These are phyloP conservation scores for Tragelaphus oryx DNA, from an alignment of 2,797 vertebrate species.

Conservation along the genomic window DNA sequence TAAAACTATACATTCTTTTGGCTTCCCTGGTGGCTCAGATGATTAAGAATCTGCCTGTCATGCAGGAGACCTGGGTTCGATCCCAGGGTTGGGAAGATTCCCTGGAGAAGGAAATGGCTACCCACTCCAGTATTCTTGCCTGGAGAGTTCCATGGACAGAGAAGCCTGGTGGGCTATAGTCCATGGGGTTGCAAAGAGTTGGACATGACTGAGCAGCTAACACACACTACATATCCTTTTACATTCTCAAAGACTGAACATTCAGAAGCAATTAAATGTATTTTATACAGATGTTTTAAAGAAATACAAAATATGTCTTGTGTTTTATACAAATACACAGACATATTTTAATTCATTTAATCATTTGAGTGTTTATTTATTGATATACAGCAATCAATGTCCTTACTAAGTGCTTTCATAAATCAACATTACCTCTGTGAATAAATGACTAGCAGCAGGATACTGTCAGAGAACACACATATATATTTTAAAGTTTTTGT, in stretches of 20 bases:
- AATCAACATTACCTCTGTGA: not conserved
- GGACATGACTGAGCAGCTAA: not conserved
- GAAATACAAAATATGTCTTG: too few species aligned
- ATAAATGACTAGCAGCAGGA: conserved; percentile 3
- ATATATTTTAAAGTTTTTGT: not conserved
- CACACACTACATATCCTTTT: not conserved
- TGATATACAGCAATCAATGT: not conserved
- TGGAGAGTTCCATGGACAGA: not conserved
- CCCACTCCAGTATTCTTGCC: not conserved
- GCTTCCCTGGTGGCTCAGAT: too few species aligned
- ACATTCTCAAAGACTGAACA: not conserved
- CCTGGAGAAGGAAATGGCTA: not conserved
- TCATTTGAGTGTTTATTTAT: not conserved
- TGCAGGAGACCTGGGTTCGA: too few species aligned
- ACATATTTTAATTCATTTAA: conserved; percentile 1
- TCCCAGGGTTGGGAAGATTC: too few species aligned
- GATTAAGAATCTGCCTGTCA: too few species aligned
- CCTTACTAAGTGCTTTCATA: conserved; percentile 27
- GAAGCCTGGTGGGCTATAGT: not conserved
- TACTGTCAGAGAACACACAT: not conserved
- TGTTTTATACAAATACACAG: too few species aligned
- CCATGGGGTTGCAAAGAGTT: not conserved
- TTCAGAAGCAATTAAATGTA: not conserved
- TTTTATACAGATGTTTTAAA: not conserved
- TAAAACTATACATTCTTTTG: not conserved